Percentiles rank a stretch among this genome's conserved stretches.
These are phyloP conservation scores for Drosophila nikananu DNA, from an alignment of 1,140 invertebrate genomes.

Conservation along the genomic window DNA sequence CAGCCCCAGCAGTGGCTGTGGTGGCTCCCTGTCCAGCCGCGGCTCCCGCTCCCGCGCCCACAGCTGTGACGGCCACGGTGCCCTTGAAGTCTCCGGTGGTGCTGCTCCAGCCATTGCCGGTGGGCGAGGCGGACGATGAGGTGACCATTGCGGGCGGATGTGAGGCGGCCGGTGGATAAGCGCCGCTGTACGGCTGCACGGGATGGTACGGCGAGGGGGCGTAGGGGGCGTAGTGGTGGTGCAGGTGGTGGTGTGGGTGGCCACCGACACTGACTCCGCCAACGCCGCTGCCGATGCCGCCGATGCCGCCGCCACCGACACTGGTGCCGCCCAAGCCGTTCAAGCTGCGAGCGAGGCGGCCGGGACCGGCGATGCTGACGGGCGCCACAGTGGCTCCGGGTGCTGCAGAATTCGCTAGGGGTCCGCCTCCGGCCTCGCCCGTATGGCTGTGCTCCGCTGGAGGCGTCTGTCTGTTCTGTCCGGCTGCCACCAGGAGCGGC, in stretches of 20 bases:
- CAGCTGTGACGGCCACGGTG: slow-evolving; percentile 34
- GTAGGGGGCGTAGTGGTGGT: slow-evolving; percentile 45
- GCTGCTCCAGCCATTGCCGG: slow-evolving; percentile 70
- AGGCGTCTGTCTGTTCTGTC: slow-evolving; percentile 30
- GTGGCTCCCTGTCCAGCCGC: slow-evolving; percentile 7
- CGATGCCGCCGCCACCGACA: slow-evolving; percentile 37
- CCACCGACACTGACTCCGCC: slow-evolving; percentile 34
- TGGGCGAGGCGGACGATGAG: slow-evolving; percentile 67
- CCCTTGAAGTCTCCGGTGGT: slow-evolving; percentile 67
- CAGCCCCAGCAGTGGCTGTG: slow-evolving; percentile 20
- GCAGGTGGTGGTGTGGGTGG: slow-evolving; percentile 41
- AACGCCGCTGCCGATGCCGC: slow-evolving; percentile 17
- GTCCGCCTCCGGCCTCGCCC: slow-evolving; percentile 19
- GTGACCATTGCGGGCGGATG: slow-evolving; percentile 65
- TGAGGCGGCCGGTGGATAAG: slow-evolving; percentile 17
- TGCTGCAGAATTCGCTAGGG: slow-evolving; percentile 7
- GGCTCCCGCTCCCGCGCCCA: slow-evolving; percentile 4
- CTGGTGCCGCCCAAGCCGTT: slow-evolving; percentile 33
- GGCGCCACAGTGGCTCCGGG: slow-evolving; percentile 47
- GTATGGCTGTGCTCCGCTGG: slow-evolving; percentile 33
- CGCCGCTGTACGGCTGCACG: slow-evolving; percentile 15
- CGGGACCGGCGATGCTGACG: slow-evolving; percentile 54
- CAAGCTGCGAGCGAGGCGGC: slow-evolving; percentile 46
- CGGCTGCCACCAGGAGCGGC: slow-evolving; percentile 60
- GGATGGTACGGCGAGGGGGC: slow-evolving; percentile 24